These are phyloP conservation scores for Thalassoma bifasciatum DNA, from an alignment of 2,113 vertebrate genomes.

Conservation along the genomic window DNA sequence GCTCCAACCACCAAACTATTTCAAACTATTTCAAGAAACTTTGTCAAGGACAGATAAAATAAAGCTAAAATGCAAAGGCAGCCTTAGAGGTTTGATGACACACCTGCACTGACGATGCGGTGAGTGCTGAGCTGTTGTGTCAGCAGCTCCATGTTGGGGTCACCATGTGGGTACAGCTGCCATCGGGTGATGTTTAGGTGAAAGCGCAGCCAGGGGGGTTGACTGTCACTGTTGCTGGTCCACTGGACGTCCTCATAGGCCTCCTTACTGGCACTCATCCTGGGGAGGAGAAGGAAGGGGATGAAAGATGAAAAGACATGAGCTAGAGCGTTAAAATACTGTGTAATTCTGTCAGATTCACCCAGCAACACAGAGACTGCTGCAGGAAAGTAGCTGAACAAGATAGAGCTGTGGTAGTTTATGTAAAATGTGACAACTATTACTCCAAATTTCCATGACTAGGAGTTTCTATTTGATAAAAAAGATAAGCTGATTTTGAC, in stretches of 20 bases:
- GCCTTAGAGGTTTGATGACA: not conserved
- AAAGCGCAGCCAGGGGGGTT: slow-evolving; percentile 84
- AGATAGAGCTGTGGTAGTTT: too few species aligned
- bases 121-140: slow-evolving; percentile 77
- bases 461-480: too few species aligned
- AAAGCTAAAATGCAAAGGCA: too few species aligned
- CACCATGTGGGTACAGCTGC: slow-evolving; percentile 81
- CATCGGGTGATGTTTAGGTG: slow-evolving; percentile 86
- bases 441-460: too few species aligned
- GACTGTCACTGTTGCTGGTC: slow-evolving; percentile 74
- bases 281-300: slow-evolving; percentile 48
- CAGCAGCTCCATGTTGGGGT: slow-evolving; percentile 76
- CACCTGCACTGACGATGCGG: slow-evolving; percentile 81
- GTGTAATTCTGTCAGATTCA: too few species aligned
- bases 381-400: too few species aligned
- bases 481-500: too few species aligned
- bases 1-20: not conserved
- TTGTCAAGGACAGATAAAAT: too few species aligned
- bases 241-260: slow-evolving; percentile 71
- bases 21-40: too few species aligned
- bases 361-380: too few species aligned
- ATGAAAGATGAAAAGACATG: not conserved
- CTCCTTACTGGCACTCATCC: slow-evolving; percentile 81
- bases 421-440: too few species aligned
- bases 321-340: not conserved